These are phyloP conservation scores for Muricea muricata DNA, from an alignment of 92 coral and sea anemone genomes.

Conservation along the genomic window DNA sequence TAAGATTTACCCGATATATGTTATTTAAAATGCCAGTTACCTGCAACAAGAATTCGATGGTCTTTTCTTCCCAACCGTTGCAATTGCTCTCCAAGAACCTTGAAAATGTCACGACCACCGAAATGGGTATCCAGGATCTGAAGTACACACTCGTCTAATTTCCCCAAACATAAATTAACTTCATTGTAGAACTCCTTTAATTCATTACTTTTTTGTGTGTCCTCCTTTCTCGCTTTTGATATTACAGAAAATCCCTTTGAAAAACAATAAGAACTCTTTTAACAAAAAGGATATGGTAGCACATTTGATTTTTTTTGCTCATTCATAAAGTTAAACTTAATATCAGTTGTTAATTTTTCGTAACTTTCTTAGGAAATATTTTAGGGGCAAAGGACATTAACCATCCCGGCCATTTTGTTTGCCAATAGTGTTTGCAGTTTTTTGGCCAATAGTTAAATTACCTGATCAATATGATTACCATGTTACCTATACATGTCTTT, in stretches of 20 bases:
- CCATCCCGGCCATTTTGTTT: no score
- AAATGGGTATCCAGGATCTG: neutral
- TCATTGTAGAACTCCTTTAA: neutral
- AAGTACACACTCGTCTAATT: neutral
- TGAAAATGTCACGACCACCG: neutral
- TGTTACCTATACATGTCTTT: no score
- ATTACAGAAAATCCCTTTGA: neutral
- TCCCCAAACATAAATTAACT: neutral
- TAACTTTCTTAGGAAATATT: no score
- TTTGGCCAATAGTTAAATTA: no score
- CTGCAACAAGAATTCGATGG: neutral
- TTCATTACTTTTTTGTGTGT: neutral
- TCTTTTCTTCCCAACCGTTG: neutral
- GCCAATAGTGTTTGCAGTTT: no score
- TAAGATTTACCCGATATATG: no score
- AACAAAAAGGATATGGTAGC: no score
- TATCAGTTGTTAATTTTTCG: no score
- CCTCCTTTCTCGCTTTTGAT: neutral
- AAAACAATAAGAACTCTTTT: neutral
- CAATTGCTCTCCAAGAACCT: neutral
- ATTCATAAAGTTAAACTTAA: no score
- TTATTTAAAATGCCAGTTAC: neutral
- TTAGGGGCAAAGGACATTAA: no score
- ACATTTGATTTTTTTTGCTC: no score
- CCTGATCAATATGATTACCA: no score